Evolutionary conservation across 2,888 invertebrate species (phyloP).

Genomic region (Eupithecia subfuscata): DNA sequence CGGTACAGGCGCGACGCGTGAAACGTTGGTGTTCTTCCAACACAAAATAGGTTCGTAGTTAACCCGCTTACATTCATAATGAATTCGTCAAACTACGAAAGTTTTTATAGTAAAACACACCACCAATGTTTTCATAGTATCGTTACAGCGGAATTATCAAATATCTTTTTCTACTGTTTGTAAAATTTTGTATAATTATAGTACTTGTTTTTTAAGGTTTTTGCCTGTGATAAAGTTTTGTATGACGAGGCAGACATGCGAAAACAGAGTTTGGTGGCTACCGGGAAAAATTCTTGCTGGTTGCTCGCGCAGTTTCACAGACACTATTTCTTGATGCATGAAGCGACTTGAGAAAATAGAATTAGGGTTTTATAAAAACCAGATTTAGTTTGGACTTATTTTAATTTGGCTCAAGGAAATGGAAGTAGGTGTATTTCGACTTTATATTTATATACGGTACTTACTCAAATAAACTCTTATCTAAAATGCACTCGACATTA

Average conservation of each 20-base stretch:
- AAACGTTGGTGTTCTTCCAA: too few species aligned
- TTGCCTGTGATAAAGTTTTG: background rate
- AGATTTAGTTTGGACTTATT: background rate
- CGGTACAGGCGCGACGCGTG: too few species aligned
- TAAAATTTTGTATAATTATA: background rate
- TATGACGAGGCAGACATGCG: background rate
- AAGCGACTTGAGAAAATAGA: background rate
- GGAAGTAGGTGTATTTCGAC: background rate
- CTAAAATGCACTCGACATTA: too few species aligned
- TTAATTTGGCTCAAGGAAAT: background rate
- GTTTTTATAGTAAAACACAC: too few species aligned
- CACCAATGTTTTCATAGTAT: background rate
- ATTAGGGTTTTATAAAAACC: background rate
- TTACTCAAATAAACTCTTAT: too few species aligned
- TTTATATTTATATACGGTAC: background rate
- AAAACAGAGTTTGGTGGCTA: background rate
- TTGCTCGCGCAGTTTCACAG: background rate
- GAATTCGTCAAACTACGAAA: too few species aligned
- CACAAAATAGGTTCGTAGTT: too few species aligned
- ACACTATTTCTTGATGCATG: too few species aligned
- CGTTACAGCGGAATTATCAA: background rate
- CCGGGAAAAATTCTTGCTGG: background rate
- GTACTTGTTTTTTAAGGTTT: background rate
- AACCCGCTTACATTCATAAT: too few species aligned
- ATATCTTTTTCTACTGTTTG: background rate